phyloP scores from a whole-genome alignment of 1,140 invertebrate genomes.

The Bombus affinis region DNA sequence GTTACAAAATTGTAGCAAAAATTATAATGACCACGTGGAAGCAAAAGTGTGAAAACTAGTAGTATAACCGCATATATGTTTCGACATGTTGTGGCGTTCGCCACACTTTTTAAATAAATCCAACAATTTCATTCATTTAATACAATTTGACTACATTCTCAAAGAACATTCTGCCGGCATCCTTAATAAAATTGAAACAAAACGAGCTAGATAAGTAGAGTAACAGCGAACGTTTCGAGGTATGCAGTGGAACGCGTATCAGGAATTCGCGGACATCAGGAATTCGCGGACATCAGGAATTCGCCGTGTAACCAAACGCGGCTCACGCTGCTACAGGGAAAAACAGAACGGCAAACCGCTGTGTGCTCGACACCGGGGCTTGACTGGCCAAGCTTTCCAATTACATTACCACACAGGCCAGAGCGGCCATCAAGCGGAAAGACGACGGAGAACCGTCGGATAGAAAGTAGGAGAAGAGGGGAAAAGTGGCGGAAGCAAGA shows the following conservation, averaged over 20 bases:
- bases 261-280: constrained; percentile 17
- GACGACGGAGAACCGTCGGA: not conserved
- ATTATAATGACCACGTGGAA: not conserved
- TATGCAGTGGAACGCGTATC: constrained; percentile 15
- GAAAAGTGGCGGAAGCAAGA: not conserved
- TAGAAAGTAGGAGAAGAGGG: not conserved
- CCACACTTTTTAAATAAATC: not conserved
- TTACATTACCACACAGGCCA: constrained; percentile 38
- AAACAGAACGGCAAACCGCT: constrained; percentile 8
- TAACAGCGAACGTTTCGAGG: constrained; percentile 1
- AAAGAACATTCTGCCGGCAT: not conserved
- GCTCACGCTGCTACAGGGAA: constrained; percentile 23
- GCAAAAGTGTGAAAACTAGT: not conserved
- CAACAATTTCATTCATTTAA: not conserved
- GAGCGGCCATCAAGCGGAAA: not conserved
- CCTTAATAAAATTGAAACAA: not conserved
- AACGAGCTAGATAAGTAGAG: not conserved
- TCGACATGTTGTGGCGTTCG: not conserved
- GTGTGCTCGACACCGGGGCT: not conserved
- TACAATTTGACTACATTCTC: not conserved
- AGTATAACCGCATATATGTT: not conserved
- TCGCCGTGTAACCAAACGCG: constrained; percentile 14
- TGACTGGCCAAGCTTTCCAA: constrained; percentile 37
- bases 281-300: constrained; percentile 24
- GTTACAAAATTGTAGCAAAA: not conserved